Evolutionary conservation across 2,888 invertebrate species (phyloP).

Genomic region (Scaptomyza flava): DNA sequence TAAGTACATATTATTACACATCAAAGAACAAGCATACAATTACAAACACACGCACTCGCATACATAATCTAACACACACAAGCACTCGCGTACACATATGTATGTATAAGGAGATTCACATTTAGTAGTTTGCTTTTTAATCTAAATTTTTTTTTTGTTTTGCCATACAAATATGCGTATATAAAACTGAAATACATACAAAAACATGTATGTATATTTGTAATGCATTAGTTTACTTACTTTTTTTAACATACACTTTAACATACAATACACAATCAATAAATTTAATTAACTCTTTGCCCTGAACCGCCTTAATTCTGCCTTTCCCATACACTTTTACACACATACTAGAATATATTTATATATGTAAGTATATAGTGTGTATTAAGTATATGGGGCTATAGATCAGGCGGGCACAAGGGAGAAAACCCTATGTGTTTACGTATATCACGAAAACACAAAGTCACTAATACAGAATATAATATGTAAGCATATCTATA

Average conservation of each 20-base stretch:
- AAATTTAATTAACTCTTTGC: slow-evolving; percentile 40
- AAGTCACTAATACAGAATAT: slow-evolving; percentile 71
- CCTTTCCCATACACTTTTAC: slow-evolving; percentile 10
- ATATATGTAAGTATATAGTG: slow-evolving; percentile 2
- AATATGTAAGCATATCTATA: slow-evolving; percentile 42
- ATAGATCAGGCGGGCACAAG: slow-evolving; percentile 13
- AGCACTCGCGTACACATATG: slow-evolving; percentile 15
- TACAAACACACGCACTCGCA: slow-evolving; percentile 1
- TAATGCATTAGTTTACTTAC: slow-evolving; percentile 33
- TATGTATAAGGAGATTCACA: slow-evolving; percentile 54
- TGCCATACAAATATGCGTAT: slow-evolving; percentile 27
- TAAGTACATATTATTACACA: slow-evolving; percentile 47
- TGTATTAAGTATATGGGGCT: neutral
- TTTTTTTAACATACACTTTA: slow-evolving; percentile 51
- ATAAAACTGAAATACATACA: slow-evolving; percentile 21
- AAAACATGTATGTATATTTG: slow-evolving; percentile 18
- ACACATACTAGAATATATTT: slow-evolving; percentile 5
- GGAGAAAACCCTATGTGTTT: slow-evolving; percentile 67
- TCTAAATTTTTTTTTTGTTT: slow-evolving; percentile 17
- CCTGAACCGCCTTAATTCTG: neutral
- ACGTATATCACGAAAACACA: slow-evolving; percentile 80
- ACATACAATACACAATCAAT: slow-evolving; percentile 66
- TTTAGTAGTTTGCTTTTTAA: slow-evolving; percentile 47
- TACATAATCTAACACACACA: neutral
- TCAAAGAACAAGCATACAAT: slow-evolving; percentile 45